Evolutionary conservation across 2,113 vertebrate genomes (phyloP).

Genomic region (Cynocephalus volans): DNA sequence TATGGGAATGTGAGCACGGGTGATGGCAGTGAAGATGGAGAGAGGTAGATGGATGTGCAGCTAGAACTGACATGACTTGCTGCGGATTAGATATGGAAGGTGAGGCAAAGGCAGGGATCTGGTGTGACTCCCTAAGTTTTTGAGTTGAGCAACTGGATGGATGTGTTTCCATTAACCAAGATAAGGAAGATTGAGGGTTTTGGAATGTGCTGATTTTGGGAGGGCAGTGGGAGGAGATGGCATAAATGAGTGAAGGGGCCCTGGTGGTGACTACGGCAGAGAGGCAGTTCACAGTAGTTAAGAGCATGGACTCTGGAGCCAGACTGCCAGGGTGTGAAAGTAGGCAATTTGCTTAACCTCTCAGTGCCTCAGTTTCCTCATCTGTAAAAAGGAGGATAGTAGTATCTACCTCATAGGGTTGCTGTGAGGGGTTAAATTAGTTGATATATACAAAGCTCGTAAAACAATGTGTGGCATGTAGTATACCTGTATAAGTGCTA

Average conservation of each 20-base stretch:
- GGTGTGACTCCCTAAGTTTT: neutral
- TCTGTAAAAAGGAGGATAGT: neutral
- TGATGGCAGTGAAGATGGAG: neutral
- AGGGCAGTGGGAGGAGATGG: neutral
- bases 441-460: neutral
- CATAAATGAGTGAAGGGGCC: neutral
- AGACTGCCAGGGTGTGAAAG: neutral
- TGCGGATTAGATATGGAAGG: neutral
- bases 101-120: neutral
- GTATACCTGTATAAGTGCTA: neutral
- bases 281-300: neutral
- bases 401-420: neutral
- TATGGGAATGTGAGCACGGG: neutral
- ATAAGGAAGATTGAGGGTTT: neutral
- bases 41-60: neutral
- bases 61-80: no score
- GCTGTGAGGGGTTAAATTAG: neutral
- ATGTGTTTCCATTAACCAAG: neutral
- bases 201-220: neutral
- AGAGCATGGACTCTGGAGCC: neutral
- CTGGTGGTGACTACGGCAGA: neutral
- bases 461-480: neutral
- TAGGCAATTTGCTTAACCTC: neutral
- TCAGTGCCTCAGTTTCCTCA: neutral
- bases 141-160: neutral